These are phyloP conservation scores for Arctocebus calabarensis DNA, from an alignment of 2,797 vertebrate species.

Conservation along the genomic window DNA sequence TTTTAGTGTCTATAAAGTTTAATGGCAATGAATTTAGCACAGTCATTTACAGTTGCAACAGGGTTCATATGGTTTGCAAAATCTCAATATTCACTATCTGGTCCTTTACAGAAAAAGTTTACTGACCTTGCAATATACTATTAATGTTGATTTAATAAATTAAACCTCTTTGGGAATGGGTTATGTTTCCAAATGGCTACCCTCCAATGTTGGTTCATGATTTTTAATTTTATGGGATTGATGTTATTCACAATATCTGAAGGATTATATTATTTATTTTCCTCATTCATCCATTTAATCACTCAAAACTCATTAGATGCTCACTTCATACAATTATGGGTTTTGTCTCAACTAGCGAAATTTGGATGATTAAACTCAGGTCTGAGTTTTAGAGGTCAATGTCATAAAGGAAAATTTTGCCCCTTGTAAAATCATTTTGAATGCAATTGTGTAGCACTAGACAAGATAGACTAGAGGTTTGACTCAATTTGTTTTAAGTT, in stretches of 20 bases:
- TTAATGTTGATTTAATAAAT: slow-evolving; percentile 29
- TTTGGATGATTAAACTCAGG: not conserved
- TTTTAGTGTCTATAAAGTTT: not conserved
- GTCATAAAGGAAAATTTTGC: not conserved
- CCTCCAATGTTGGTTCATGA: not conserved
- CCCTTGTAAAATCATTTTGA: slow-evolving; percentile 9
- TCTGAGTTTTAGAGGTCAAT: not conserved
- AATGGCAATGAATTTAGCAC: not conserved
- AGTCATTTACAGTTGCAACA: not conserved
- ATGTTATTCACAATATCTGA: not conserved
- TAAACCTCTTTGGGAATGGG: not conserved
- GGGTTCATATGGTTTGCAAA: not conserved
- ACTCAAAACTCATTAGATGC: not conserved
- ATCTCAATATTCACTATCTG: not conserved
- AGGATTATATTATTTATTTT: not conserved
- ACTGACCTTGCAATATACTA: not conserved
- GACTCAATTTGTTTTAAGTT: not conserved
- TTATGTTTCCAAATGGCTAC: not conserved
- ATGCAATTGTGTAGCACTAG: not conserved
- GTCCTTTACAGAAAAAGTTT: not conserved
- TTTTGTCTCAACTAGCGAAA: not conserved
- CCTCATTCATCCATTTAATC: slow-evolving; percentile 9
- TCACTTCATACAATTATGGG: not conserved
- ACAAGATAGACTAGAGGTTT: not conserved
- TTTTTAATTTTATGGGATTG: slow-evolving; percentile 25